Conservation (phyloP, 2,888 invertebrate genomes). For the Tinea semifulvella region DNA sequence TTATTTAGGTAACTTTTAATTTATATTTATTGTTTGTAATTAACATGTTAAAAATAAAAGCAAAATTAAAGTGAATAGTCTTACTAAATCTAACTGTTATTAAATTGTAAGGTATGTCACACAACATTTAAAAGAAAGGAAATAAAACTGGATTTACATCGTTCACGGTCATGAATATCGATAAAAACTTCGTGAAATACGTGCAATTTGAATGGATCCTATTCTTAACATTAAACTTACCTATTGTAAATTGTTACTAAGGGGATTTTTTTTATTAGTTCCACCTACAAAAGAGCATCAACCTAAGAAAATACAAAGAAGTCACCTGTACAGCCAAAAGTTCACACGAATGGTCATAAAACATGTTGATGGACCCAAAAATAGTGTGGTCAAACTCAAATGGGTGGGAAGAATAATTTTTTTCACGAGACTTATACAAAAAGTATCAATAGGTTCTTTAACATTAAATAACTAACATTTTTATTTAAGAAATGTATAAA, state of each 20-base stretch:
- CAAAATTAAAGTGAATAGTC: too few species aligned
- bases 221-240: slow-evolving; percentile 21
- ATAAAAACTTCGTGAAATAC: slow-evolving; percentile 14
- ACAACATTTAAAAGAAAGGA: too few species aligned
- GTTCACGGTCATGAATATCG: slow-evolving; percentile 26
- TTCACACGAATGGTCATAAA: slow-evolving; percentile 42
- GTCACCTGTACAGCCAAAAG: slow-evolving; percentile 29
- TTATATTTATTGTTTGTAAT: too few species aligned
- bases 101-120: too few species aligned
- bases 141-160: background rate
- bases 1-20: too few species aligned
- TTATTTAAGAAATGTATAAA: too few species aligned
- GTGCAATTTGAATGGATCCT: slow-evolving; percentile 15
- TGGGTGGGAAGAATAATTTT: background rate
- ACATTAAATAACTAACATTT: too few species aligned
- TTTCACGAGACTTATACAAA: too few species aligned
- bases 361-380: slow-evolving; percentile 20
- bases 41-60: too few species aligned
- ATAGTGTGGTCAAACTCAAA: background rate
- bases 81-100: too few species aligned
- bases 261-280: background rate
- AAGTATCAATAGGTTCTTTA: too few species aligned
- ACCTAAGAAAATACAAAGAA: slow-evolving; percentile 27
- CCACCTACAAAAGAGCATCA: slow-evolving; percentile 23
- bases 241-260: background rate